Conservation (phyloP, 2,888 invertebrate genomes). For the Coleophora flavipennella region DNA sequence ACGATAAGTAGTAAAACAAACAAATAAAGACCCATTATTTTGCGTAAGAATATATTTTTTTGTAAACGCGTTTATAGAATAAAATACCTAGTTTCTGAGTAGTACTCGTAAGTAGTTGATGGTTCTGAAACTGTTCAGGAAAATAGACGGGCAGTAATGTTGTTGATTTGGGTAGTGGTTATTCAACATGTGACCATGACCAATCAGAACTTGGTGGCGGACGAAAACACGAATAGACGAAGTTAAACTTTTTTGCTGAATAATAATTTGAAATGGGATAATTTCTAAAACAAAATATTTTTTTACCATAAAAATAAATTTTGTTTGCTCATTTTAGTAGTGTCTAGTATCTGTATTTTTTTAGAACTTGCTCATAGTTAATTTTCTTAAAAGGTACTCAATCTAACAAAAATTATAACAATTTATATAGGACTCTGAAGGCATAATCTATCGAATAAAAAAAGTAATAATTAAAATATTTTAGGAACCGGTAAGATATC, state of each 20-base stretch:
- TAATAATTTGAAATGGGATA: not conserved
- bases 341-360: too few relatives aligned
- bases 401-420: too few relatives aligned
- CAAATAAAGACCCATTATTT: slow-evolving; percentile 32
- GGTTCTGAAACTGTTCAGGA: slow-evolving; percentile 44
- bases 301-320: too few relatives aligned
- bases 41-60: slow-evolving; percentile 16
- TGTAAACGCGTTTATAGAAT: too few relatives aligned
- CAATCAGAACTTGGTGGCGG: not conserved
- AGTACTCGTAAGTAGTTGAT: slow-evolving; percentile 49
- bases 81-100: slow-evolving; percentile 19
- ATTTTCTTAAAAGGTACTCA: too few relatives aligned
- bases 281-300: not conserved
- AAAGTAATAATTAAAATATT: too few relatives aligned
- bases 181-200: slow-evolving; percentile 22
- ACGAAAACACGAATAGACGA: not conserved
- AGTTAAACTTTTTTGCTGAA: not conserved
- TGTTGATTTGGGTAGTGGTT: slow-evolving; percentile 28
- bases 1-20: slow-evolving; percentile 30
- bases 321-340: too few relatives aligned
- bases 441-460: too few relatives aligned
- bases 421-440: too few relatives aligned
- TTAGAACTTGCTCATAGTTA: too few relatives aligned
- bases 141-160: slow-evolving; percentile 50
- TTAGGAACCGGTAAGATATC: too few relatives aligned